phyloP scores from a whole-genome alignment of 2,113 vertebrate genomes.

The Ammodytes dubius region DNA sequence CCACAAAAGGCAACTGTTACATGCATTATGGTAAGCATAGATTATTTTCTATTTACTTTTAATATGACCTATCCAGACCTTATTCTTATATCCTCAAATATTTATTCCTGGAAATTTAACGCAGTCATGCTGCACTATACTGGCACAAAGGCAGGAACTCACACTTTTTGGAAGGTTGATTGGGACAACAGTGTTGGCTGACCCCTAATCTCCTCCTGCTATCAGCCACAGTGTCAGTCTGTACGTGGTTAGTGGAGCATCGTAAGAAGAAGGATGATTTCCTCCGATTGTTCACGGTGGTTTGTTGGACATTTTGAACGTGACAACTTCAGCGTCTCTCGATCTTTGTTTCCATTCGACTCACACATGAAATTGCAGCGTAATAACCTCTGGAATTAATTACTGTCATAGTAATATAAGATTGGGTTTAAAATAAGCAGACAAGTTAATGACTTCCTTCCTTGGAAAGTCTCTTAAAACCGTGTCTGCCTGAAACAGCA shows the following conservation, averaged over 20 bases:
- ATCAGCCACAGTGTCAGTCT: neutral
- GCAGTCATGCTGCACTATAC: neutral
- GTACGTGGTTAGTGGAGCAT: neutral
- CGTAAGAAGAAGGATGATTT: constrained; percentile 40
- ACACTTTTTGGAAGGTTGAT: neutral
- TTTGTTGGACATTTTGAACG: constrained; percentile 32
- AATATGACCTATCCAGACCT: constrained; percentile 26
- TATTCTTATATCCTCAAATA: constrained; percentile 18
- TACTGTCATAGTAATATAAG: neutral
- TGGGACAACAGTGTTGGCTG: constrained; percentile 24
- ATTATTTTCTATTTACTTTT: constrained; percentile 16
- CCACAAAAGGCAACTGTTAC: constrained; percentile 98
- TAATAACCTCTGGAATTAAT: neutral
- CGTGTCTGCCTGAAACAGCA: neutral
- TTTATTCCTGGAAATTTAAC: constrained; percentile 22
- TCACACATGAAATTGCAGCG: neutral
- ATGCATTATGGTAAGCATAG: constrained; percentile 96
- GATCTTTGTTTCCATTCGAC: neutral
- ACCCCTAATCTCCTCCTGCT: constrained; percentile 32
- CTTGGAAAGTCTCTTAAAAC: constrained; percentile 10
- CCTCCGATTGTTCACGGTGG: constrained; percentile 65
- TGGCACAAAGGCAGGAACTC: constrained; percentile 49
- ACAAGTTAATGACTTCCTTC: constrained; percentile 15
- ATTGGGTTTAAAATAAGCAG: constrained; percentile 15
- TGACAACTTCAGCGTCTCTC: constrained; percentile 35